phyloP scores from a whole-genome alignment of 2,113 vertebrate genomes.

The Protobothrops mucrosquamatus region DNA sequence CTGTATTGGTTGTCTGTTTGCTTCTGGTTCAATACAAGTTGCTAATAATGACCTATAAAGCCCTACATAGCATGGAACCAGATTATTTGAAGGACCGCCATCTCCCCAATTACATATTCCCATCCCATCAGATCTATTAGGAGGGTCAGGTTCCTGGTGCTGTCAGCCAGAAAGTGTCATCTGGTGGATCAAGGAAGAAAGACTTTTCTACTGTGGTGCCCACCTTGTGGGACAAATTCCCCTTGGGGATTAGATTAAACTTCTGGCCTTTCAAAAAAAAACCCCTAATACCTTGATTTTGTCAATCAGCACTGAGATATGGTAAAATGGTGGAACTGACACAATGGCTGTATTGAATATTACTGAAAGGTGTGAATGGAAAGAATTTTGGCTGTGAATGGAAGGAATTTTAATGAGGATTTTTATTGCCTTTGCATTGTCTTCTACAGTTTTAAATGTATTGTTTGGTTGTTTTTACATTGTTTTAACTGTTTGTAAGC shows the following conservation, averaged over 20 bases:
- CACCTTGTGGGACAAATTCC: background rate
- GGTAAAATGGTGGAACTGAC: background rate
- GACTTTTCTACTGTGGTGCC: too few species aligned
- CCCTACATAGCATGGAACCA: background rate
- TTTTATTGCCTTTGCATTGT: background rate
- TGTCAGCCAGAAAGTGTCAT: background rate
- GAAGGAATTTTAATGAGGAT: background rate
- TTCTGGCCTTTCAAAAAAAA: background rate
- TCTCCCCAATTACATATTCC: background rate
- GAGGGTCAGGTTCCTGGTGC: background rate
- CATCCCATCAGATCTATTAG: background rate
- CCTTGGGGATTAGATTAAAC: background rate
- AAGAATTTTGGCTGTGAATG: background rate
- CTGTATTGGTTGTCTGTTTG: background rate
- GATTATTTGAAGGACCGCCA: background rate
- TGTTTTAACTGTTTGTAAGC: background rate
- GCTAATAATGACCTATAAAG: background rate
- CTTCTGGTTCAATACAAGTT: background rate
- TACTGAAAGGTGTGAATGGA: background rate
- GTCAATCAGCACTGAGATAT: background rate
- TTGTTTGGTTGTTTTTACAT: background rate
- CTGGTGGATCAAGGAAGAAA: background rate
- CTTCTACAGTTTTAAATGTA: background rate
- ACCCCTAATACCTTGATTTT: background rate
- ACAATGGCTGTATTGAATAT: background rate